Percentiles rank a stretch among this genome's conserved stretches.
These are phyloP conservation scores for Diplolepis rosae DNA, from an alignment of 2,888 invertebrate species.

Conservation along the genomic window DNA sequence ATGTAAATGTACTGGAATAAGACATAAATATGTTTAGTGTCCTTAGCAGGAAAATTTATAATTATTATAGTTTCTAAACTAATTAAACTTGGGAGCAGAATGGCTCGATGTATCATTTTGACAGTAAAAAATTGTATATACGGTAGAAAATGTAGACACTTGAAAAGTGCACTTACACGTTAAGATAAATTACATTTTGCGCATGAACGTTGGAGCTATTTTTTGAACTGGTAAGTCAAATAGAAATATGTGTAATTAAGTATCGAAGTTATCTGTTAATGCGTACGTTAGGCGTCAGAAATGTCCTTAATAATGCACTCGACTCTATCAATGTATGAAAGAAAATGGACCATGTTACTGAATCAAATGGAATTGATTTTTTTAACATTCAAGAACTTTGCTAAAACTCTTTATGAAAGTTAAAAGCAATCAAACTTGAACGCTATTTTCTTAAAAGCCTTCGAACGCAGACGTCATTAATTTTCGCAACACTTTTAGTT, in stretches of 20 bases:
- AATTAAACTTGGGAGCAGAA: conserved; percentile 1
- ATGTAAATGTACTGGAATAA: neutral
- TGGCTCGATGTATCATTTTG: conserved; percentile 6
- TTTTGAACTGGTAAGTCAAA: neutral
- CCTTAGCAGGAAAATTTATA: neutral
- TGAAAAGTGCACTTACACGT: neutral
- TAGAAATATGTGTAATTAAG: conserved; percentile 22
- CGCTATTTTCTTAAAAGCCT: neutral
- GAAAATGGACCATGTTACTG: conserved; percentile 1
- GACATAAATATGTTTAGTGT: neutral
- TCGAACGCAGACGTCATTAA: neutral
- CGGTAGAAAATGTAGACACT: neutral
- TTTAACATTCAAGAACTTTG: neutral
- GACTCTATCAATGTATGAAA: neutral
- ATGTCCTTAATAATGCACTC: conserved; percentile 17
- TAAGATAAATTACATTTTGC: neutral
- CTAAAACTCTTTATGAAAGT: neutral
- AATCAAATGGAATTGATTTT: neutral
- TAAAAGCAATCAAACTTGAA: neutral
- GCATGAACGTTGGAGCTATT: neutral
- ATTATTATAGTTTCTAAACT: conserved; percentile 25
- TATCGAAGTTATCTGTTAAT: conserved; percentile 19
- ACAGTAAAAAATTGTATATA: conserved; percentile 24
- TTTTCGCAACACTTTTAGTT: too few relatives aligned
- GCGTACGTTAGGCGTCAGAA: conserved; percentile 20